A percentile compares a stretch with the other conserved stretches of the same genome.
phyloP scores from a whole-genome alignment of 2,888 invertebrate genomes.

The Netelia inedita region DNA sequence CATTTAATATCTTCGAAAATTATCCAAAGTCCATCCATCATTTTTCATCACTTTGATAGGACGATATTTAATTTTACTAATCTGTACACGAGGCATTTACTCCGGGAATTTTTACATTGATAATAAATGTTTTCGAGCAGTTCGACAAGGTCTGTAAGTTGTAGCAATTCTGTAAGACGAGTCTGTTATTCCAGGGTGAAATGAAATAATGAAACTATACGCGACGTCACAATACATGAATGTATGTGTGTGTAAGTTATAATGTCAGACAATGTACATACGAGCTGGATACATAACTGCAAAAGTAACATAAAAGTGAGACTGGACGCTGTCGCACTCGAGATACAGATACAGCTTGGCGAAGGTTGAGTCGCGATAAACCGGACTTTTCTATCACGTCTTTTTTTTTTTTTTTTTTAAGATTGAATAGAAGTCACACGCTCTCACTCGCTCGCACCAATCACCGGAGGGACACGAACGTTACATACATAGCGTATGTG shows the following conservation, averaged over 20 bases:
- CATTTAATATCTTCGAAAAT: too few species aligned
- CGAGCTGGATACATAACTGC: constrained; percentile 14
- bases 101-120: too few species aligned
- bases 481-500: not conserved
- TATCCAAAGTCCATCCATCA: too few species aligned
- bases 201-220: too few species aligned
- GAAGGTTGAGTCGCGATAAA: constrained; percentile 66
- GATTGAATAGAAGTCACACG: constrained; percentile 65
- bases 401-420: constrained; percentile 2
- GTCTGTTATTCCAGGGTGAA: too few species aligned
- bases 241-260: not conserved
- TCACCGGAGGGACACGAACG: constrained; percentile 11
- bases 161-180: too few species aligned
- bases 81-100: too few species aligned
- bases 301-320: constrained; percentile 42
- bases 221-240: too few species aligned
- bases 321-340: constrained; percentile 26
- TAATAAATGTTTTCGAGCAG: too few species aligned
- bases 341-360: constrained; percentile 54
- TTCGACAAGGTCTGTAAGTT: too few species aligned
- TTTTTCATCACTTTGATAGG: too few species aligned
- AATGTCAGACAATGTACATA: constrained; percentile 40
- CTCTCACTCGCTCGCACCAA: constrained; percentile 51
- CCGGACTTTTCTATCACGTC: constrained; percentile 17
- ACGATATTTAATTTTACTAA: too few species aligned